These are phyloP conservation scores for Pachyuromys duprasi DNA, from an alignment of 2,797 vertebrate genomes.

Conservation along the genomic window DNA sequence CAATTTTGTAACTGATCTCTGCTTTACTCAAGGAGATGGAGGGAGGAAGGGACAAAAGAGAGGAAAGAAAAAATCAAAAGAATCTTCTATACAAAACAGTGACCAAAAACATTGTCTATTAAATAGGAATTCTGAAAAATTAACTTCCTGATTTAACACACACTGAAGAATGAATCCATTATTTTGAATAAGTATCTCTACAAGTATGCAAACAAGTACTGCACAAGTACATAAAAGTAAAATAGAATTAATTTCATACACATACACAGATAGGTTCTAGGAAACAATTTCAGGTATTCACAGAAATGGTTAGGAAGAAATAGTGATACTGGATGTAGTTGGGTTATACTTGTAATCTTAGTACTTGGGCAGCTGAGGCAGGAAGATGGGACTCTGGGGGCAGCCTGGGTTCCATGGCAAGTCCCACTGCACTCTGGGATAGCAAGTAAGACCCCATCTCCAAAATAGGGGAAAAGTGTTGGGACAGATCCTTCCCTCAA, in stretches of 20 bases:
- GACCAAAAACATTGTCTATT: background rate
- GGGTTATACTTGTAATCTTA: background rate
- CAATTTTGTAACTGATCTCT: background rate
- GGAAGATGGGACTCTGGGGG: background rate
- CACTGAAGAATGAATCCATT: background rate
- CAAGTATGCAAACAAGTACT: background rate
- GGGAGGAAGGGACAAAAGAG: fast-evolving
- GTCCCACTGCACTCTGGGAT: background rate
- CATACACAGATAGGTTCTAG: background rate
- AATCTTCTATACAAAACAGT: background rate
- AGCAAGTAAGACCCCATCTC: background rate
- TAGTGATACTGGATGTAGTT: background rate
- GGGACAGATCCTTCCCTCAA: background rate
- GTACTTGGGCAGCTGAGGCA: background rate
- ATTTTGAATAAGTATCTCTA: background rate
- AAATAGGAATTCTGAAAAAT: background rate
- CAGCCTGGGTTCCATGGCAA: background rate
- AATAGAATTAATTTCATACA: conserved; percentile 26
- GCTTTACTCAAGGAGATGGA: background rate
- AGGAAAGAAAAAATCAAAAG: fast-evolving
- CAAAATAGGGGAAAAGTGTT: background rate
- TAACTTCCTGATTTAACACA: background rate
- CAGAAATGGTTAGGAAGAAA: background rate
- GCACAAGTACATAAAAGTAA: background rate
- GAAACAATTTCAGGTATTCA: background rate